Conservation (phyloP, 2,888 invertebrate species). For the Pedicia rivosa region DNA sequence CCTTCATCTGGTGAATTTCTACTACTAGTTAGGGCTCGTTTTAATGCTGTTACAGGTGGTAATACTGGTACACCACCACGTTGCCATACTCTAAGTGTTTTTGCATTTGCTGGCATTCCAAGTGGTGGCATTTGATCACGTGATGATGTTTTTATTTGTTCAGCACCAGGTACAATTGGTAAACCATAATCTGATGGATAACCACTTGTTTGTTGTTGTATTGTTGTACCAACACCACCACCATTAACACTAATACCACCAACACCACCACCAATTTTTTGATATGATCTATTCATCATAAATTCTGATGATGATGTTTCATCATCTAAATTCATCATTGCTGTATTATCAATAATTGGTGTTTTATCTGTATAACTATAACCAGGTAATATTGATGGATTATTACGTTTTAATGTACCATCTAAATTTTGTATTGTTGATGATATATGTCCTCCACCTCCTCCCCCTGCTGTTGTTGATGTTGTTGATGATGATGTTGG, state of each 20-base stretch:
- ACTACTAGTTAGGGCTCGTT: constrained; percentile 66
- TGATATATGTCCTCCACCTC: too few species aligned
- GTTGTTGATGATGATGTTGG: constrained; percentile 15
- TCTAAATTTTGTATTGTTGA: constrained; percentile 20
- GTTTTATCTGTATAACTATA: constrained; percentile 55
- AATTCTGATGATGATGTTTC: constrained; percentile 30
- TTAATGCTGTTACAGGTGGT: constrained; percentile 71
- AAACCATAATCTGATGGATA: constrained; percentile 69
- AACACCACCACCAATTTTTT: constrained; percentile 27
- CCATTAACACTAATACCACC: constrained; percentile 12
- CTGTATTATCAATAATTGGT: constrained; percentile 46
- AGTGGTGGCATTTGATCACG: constrained; percentile 21
- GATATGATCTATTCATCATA: constrained; percentile 43
- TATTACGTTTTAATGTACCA: constrained; percentile 35
- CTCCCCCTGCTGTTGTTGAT: constrained; percentile 13
- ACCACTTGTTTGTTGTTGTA: constrained; percentile 24
- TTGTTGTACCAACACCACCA: constrained; percentile 4
- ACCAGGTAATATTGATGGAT: constrained; percentile 38
- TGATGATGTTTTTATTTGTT: constrained; percentile 18
- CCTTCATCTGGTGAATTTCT: constrained; percentile 82
- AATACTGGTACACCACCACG: constrained; percentile 67
- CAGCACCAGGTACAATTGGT: constrained; percentile 40
- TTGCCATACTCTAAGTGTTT: constrained; percentile 76
- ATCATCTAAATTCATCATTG: constrained; percentile 27
- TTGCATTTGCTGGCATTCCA: constrained; percentile 42